Evolutionary conservation across 1,140 invertebrate genomes (phyloP), one percentile per base, ranked within the genome.

Genomic region (Drosophila prosaltans): DNA sequence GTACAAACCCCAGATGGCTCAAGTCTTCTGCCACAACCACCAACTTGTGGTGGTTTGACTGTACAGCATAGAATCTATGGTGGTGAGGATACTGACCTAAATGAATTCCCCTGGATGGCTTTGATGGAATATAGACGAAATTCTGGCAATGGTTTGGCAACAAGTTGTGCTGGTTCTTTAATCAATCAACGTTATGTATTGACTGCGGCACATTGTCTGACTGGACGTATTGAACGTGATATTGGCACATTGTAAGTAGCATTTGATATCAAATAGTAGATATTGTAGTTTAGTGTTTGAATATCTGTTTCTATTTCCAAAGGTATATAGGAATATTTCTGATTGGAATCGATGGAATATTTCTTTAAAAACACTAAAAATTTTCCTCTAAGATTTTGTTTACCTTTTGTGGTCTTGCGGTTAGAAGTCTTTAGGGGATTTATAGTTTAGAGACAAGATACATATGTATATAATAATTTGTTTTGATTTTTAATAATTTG

Each of bases 151-250:
- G 76, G 78, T 2, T 26, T 90, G 1, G 68, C 82, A 3, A 85
- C 83, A 16, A 90, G 75, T 66, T 96, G 95, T 88, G 95, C 94
- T 24, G 95, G 95, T 43, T 93, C 91, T 1, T 51, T 92, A 24
- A 92, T 92, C 60, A 92, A 91, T 66, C 93, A 93, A 48, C 92
- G 94, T 21, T 95, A 95, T 81, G 93, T 96, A 0, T 54, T 96
- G n/a, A 95, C 95, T 0, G 95, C 95, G 3, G 95, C 95, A 1
- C 95, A 96, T 81, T 96, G 95, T 77, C 88, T 95, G 8, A 90
- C 75, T 0, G 94, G 94, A 36, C 74, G 61, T 91, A 93, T 94
- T 28, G 81, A 92, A 48, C 80, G 65, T 11, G 88, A 88, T 72
- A 91, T 94, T 40, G 94, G 94, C 72, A 75, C 72, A 80, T 74